phyloP scores from a whole-genome alignment of 2,113 vertebrate genomes.

The Todiramphus saurophagus region DNA sequence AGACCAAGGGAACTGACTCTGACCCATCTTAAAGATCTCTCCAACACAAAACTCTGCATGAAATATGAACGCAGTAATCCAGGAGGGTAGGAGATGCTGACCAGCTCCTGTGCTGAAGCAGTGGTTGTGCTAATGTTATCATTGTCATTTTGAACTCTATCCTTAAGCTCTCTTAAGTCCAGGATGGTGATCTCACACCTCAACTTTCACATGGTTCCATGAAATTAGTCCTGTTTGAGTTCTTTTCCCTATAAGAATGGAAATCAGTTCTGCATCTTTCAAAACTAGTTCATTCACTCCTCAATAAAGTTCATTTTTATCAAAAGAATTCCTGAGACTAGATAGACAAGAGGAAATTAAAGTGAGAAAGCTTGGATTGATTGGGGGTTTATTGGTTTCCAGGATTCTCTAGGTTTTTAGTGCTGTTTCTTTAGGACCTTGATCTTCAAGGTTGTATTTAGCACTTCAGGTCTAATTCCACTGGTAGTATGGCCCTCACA shows the following conservation, averaged over 20 bases:
- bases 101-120: not conserved
- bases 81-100: not conserved
- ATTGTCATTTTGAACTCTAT: not conserved
- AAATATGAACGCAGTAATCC: not conserved
- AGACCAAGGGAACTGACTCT: not conserved
- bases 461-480: not conserved
- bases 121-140: not conserved
- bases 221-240: not conserved
- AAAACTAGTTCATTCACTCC: not conserved
- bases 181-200: not conserved
- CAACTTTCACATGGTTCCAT: not conserved
- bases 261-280: not conserved
- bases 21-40: not conserved
- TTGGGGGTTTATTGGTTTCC: not conserved
- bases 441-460: not conserved
- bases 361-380: not conserved
- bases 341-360: not conserved
- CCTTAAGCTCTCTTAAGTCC: not conserved
- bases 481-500: not conserved
- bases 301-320: not conserved
- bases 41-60: not conserved
- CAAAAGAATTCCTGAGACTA: not conserved
- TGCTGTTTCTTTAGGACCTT: not conserved
- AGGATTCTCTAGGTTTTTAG: not conserved
- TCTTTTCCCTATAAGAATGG: not conserved